Percentiles rank a stretch among this genome's conserved stretches.
These are phyloP conservation scores for Opisthograptis luteolata DNA, from an alignment of 2,888 invertebrate genomes.

Conservation along the genomic window DNA sequence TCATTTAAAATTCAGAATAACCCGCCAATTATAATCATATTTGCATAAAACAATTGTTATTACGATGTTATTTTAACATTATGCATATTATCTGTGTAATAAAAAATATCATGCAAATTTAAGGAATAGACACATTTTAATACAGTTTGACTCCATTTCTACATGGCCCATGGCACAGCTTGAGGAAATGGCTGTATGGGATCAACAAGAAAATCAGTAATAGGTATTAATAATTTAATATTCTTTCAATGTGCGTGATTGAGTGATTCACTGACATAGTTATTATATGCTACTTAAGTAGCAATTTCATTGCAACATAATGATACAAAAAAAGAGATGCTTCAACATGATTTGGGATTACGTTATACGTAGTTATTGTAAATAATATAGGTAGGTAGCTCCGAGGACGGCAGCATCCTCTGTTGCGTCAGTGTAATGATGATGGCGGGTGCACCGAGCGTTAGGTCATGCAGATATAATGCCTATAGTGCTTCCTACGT, in stretches of 20 bases:
- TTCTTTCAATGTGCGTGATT: neutral
- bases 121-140: neutral
- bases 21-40: constrained; percentile 63
- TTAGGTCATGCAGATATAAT: constrained; percentile 56
- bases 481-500: constrained; percentile 54
- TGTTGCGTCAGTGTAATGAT: constrained; percentile 58
- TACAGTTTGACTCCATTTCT: neutral
- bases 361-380: constrained; percentile 8
- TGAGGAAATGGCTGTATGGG: too few relatives aligned
- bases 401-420: constrained; percentile 43
- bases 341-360: constrained; percentile 10
- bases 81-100: constrained; percentile 32
- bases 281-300: too few relatives aligned
- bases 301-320: neutral
- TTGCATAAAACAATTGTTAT: constrained; percentile 50
- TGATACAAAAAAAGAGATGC: constrained; percentile 4
- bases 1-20: constrained; percentile 29
- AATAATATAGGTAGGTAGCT: constrained; percentile 3
- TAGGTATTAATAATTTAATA: too few relatives aligned
- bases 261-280: neutral
- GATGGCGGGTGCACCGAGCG: constrained; percentile 49
- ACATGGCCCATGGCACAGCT: too few relatives aligned
- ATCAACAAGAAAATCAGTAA: too few relatives aligned
- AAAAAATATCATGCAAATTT: constrained; percentile 14
- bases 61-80: constrained; percentile 42